Evolutionary conservation across 92 coral and sea anemone genomes (phyloP).

Genomic region (Phenganax stokvisi): DNA sequence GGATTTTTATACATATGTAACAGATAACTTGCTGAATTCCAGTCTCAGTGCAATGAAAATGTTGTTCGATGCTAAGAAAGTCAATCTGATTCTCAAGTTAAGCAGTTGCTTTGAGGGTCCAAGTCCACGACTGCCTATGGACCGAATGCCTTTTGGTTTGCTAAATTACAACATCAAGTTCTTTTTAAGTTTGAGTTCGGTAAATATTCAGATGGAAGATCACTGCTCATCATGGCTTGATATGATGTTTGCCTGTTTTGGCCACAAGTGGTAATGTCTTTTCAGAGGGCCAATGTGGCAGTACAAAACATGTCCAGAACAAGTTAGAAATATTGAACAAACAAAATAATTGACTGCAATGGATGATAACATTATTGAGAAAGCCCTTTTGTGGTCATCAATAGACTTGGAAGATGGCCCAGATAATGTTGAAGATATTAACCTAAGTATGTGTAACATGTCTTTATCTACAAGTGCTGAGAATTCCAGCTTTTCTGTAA

Average conservation of each 20-base stretch:
- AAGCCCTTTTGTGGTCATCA: no score
- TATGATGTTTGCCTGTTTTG: constrained; percentile 63
- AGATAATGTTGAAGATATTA: background rate
- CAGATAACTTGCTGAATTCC: constrained; percentile 17
- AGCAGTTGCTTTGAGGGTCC: constrained; percentile 44
- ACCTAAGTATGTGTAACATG: background rate
- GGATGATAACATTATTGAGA: no score
- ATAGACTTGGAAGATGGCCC: constrained; percentile 5
- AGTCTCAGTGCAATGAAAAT: constrained; percentile 31
- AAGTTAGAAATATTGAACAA: background rate
- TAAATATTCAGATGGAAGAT: constrained; percentile 45
- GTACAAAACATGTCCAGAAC: constrained; percentile 37
- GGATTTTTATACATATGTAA: constrained; percentile 29
- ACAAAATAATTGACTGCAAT: background rate
- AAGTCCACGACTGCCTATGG: constrained; percentile 47
- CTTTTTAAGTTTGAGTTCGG: constrained; percentile 23
- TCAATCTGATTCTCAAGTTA: constrained; percentile 21
- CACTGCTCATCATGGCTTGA: constrained; percentile 51
- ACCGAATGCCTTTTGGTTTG: constrained; percentile 61
- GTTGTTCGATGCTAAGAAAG: constrained; percentile 31
- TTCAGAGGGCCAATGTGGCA: constrained; percentile 62
- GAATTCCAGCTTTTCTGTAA: no score
- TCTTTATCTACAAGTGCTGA: background rate
- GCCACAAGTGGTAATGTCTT: constrained; percentile 56
- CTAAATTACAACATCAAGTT: constrained; percentile 50